A percentile compares a stretch with the other conserved stretches of the same genome.
Evolutionary conservation across 1,140 invertebrate genomes (phyloP).

Genomic region (Drusus annulatus): DNA sequence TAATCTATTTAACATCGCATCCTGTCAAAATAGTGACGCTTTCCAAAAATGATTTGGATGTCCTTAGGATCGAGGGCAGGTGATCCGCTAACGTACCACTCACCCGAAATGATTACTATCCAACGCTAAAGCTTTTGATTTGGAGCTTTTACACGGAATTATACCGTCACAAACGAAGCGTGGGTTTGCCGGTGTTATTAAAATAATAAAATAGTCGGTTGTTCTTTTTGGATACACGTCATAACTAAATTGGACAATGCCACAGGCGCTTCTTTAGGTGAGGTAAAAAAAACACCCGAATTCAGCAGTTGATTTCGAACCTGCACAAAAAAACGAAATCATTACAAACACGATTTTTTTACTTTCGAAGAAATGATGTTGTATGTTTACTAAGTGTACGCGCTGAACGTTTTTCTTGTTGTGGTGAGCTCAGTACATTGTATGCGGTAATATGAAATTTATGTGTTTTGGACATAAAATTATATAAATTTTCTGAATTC

Average conservation of each 20-base stretch:
- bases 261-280: slow-evolving; percentile 5
- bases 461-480: slow-evolving; percentile 24
- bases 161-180: slow-evolving; percentile 57
- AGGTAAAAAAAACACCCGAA: neutral
- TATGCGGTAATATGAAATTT: slow-evolving; percentile 22
- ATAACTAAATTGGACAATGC: slow-evolving; percentile 36
- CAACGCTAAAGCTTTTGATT: slow-evolving; percentile 49
- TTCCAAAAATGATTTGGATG: neutral
- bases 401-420: neutral
- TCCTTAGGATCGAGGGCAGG: slow-evolving; percentile 20
- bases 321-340: too few relatives aligned
- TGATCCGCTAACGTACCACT: neutral
- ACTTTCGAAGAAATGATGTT: too few relatives aligned
- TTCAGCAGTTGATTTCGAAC: neutral
- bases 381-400: neutral
- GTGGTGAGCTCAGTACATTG: neutral
- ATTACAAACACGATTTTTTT: too few relatives aligned
- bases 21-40: too few relatives aligned
- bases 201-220: slow-evolving; percentile 52
- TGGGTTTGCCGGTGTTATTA: slow-evolving; percentile 55
- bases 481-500: slow-evolving; percentile 24
- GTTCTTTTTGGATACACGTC: slow-evolving; percentile 43
- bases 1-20: too few relatives aligned
- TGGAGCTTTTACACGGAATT: slow-evolving; percentile 52
- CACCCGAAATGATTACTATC: slow-evolving; percentile 53